A percentile compares a stretch with the other conserved stretches of the same genome.
Evolutionary conservation across 2,888 invertebrate species (phyloP).

Genomic region (Dione juno): DNA sequence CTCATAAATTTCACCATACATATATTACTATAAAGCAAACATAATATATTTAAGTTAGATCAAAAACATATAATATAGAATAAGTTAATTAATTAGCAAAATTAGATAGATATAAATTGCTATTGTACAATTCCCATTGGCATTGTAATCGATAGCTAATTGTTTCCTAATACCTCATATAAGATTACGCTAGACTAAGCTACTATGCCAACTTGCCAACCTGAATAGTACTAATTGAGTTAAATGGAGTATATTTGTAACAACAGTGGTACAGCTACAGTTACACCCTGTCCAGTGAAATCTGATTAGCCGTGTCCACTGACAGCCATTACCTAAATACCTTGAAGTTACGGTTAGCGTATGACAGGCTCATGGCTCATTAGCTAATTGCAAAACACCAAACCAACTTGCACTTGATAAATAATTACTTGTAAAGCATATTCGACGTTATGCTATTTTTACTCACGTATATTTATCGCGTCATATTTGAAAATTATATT

Average conservation of each 20-base stretch:
- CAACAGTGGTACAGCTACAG: constrained; percentile 24
- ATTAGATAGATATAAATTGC: no score
- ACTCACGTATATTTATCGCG: no score
- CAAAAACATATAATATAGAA: no score
- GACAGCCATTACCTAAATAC: constrained; percentile 26
- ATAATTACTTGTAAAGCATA: neutral
- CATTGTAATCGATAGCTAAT: neutral
- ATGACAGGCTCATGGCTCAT: constrained; percentile 21
- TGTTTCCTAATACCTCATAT: neutral
- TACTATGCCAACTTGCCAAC: constrained; percentile 13
- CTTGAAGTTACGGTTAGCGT: constrained; percentile 12
- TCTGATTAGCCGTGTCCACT: constrained; percentile 28
- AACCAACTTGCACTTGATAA: neutral
- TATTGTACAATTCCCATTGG: no score
- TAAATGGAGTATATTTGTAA: constrained; percentile 29
- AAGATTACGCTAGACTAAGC: constrained; percentile 2
- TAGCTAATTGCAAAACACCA: neutral
- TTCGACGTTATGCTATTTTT: neutral
- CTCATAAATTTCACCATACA: no score
- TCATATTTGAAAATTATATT: no score
- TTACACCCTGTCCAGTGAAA: constrained; percentile 27
- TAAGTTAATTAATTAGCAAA: no score
- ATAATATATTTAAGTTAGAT: no score
- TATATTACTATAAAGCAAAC: no score
- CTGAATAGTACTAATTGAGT: constrained; percentile 24